Base-by-base conservation (phyloP, 2,113 vertebrate genomes). In the Hyperopisus bebe region DNA sequence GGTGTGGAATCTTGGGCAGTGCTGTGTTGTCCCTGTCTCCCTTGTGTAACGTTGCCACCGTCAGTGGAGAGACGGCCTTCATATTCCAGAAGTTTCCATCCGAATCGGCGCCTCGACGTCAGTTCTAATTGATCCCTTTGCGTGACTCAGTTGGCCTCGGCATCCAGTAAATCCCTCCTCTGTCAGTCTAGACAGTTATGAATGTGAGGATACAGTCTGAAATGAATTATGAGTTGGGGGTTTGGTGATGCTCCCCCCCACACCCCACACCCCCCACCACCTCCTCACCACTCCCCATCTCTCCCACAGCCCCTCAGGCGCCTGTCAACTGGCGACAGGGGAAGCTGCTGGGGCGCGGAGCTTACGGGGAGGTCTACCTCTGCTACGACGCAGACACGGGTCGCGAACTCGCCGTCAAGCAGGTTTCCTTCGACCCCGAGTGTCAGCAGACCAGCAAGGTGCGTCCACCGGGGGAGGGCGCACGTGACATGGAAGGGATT, bases 381-480 rank as follows among this genome's bases (percentile, higher is more conserved):
- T 98, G 97, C 94, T 98, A 98, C 0, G 97, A 98, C 0, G 97
- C 95, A 0, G 97, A 98, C 95, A 98, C 96, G 3, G 97, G 97
- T 42, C 95, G 97, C 0, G 97, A 98, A 93, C 96, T 98, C 39
- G 97, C 97, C 0, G 97, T 97, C 92, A 98, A 98, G 91, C 97
- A 98, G 94, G 97, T 98, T 94, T 97, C 97, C 86, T 98, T 98
- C 1, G 97, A 97, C 89, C 95, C 97, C 0, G 97, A 97, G 92
- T 97, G 97, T 92, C 96, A 97, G 83, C 97, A 98, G 89, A 98
- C 97, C 1, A 98, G 97, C 92, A 98, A 98, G 94, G 97, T 98
- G 92, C 95, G 88, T 15, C 89, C 39, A 13, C 24, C 1, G 0
- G 53, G 5, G 15, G 17, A 11, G 47, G 47, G 21, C 2, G 10